These are phyloP conservation scores for Chironomus riparius DNA, from an alignment of 2,888 invertebrate species.

Conservation along the genomic window DNA sequence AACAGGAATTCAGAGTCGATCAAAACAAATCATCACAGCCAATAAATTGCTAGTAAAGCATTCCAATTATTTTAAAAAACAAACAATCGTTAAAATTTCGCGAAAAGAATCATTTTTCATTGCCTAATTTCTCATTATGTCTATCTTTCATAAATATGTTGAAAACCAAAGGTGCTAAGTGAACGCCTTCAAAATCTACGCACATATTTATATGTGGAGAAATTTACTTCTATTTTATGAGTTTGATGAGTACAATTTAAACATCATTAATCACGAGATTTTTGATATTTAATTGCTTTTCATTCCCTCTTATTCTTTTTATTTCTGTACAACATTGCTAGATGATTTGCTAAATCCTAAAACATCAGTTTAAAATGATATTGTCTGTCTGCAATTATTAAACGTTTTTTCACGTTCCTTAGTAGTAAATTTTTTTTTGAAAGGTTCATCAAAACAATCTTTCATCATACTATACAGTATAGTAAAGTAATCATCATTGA, in stretches of 20 bases:
- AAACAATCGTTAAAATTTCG: no score
- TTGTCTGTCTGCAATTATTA: constrained; percentile 6
- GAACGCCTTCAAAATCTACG: no score
- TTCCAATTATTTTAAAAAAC: no score
- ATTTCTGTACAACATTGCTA: not conserved
- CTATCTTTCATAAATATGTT: no score
- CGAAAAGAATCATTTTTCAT: no score
- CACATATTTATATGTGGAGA: not conserved
- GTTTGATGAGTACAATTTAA: not conserved
- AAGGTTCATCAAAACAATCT: constrained; percentile 1
- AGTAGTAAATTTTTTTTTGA: not conserved
- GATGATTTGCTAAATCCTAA: constrained; percentile 1
- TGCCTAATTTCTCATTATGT: no score
- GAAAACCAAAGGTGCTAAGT: no score
- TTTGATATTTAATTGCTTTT: not conserved
- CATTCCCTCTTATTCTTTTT: not conserved
- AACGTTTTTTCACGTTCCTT: not conserved
- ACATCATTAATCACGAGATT: constrained; percentile 10
- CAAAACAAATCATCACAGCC: no score
- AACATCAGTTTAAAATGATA: not conserved
- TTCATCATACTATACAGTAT: not conserved
- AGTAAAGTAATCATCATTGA: not conserved
- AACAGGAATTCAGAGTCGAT: no score
- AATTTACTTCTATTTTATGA: not conserved
- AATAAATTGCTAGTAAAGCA: no score